These are phyloP conservation scores for Hephaestus fuliginosus DNA, from an alignment of 2,797 vertebrate species.

Conservation along the genomic window DNA sequence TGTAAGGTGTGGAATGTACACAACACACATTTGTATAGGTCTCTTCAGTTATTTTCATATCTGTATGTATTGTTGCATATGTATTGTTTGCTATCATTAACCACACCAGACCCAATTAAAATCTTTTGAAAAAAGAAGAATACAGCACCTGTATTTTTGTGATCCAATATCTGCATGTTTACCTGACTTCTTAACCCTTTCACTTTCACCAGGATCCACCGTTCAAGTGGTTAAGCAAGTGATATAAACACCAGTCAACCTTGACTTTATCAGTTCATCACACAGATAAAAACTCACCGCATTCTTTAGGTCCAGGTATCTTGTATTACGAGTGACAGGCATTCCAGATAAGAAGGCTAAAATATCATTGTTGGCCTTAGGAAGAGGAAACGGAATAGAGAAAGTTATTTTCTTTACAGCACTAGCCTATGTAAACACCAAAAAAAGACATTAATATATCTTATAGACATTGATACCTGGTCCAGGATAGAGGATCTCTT, in stretches of 20 bases:
- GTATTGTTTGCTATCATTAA: background rate
- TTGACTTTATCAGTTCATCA: background rate
- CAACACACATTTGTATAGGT: background rate
- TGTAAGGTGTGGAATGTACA: background rate
- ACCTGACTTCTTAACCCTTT: background rate
- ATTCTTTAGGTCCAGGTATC: slow-evolving; percentile 98
- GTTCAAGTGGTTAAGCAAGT: background rate
- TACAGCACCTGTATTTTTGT: background rate
- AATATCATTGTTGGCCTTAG: slow-evolving; percentile 97
- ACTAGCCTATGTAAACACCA: background rate
- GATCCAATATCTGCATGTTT: background rate
- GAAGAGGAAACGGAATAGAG: slow-evolving; percentile 42
- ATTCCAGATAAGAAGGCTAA: slow-evolving; percentile 99
- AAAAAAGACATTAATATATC: background rate
- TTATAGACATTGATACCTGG: slow-evolving; percentile 85
- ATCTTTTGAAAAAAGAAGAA: slow-evolving; percentile 7
- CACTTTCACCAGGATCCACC: background rate
- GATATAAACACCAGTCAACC: background rate
- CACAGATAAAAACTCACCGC: slow-evolving; percentile 86
- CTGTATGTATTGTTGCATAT: too few relatives aligned
- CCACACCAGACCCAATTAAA: background rate
- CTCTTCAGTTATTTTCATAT: background rate
- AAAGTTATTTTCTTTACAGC: slow-evolving; percentile 10
- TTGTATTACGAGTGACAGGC: slow-evolving; percentile 97
- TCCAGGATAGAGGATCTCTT: slow-evolving; percentile 95